Base-by-base conservation (phyloP, 2,888 invertebrate species). In the Temnothorax rugatulus region DNA sequence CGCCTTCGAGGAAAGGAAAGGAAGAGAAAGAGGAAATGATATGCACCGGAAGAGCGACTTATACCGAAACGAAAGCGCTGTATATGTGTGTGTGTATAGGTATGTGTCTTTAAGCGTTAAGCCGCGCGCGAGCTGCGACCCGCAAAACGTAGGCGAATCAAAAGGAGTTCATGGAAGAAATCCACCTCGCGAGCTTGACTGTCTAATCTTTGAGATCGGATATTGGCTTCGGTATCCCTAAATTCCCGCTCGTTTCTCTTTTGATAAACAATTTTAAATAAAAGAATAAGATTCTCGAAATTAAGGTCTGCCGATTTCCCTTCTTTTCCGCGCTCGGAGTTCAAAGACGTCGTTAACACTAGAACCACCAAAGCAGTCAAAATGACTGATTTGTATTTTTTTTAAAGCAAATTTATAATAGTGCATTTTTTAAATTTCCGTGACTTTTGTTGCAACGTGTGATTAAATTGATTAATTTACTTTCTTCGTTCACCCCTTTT, bases 31-130 rank as follows among this genome's bases (percentile, higher is more conserved):
- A 61, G 54, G 68, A 76, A 84, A 83, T 64, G 57, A 59, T 82
- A 84, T 77, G 74, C 71, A 77, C 61, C 68, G 54, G 63, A 85
- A 63, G 61, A 84, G 76, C 69, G 84, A 77, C 81, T 83, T 90
- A 47, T 68, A 88, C 68, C 79, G 82, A 77, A 88, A 87, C 64
- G 63, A 86, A 85, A 82, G 74, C 57, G 44, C 77, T 77, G 76
- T 41, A 66, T 79, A 8, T 41, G 21, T 66, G n/a, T 64, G 29
- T 47, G 18, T 73, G 25, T 47, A 4, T 4, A 29, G 29, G 29
- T 64, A 15, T 59, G 61, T 82, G 41, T 84, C 50, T 69, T 61
- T 38, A 87, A 88, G 71, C 83, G 74, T 86, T 84, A 84, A 84
- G 68, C 61, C 83, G 59, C 86, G 81, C 79, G 68, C 75, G 83